Percentiles rank a stretch among this genome's conserved stretches.
Evolutionary conservation across 2,797 vertebrate species (phyloP).

Genomic region (Botia almorhae): DNA sequence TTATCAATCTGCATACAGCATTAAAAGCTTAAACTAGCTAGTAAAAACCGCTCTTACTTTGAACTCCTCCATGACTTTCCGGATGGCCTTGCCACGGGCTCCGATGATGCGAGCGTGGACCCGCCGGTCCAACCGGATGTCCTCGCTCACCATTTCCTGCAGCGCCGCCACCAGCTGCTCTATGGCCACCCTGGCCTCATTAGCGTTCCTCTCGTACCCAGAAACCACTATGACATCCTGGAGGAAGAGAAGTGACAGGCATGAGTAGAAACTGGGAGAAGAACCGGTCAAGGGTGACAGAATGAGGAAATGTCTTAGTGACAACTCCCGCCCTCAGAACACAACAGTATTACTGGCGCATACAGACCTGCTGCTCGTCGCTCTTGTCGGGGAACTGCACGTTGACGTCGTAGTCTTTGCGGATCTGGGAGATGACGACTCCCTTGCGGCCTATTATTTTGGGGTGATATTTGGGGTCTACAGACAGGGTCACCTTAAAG

Average conservation of each 20-base stretch:
- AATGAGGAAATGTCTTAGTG: neutral
- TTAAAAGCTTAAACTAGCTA: neutral
- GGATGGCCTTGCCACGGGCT: slow-evolving; percentile 79
- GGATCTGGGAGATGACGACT: slow-evolving; percentile 81
- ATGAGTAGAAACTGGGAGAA: neutral
- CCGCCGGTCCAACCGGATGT: slow-evolving; percentile 77
- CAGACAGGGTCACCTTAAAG: slow-evolving; percentile 79
- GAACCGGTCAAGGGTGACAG: neutral
- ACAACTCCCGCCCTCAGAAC: slow-evolving; percentile 1
- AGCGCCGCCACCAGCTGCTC: slow-evolving; percentile 78
- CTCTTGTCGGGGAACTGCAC: slow-evolving; percentile 84
- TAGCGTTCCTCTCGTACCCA: slow-evolving; percentile 79
- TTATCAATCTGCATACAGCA: no score
- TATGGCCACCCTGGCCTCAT: slow-evolving; percentile 75
- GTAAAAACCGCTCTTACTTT: slow-evolving; percentile 66
- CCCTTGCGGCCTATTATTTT: slow-evolving; percentile 84
- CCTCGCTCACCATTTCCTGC: slow-evolving; percentile 82
- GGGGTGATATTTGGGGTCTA: slow-evolving; percentile 82
- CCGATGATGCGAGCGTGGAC: slow-evolving; percentile 83
- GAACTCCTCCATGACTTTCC: slow-evolving; percentile 85
- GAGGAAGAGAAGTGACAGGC: neutral
- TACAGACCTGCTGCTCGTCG: slow-evolving; percentile 80
- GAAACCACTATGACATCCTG: slow-evolving; percentile 81
- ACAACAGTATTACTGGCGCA: slow-evolving; percentile 4
- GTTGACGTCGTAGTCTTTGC: slow-evolving; percentile 81